A percentile compares a stretch with the other conserved stretches of the same genome.
Evolutionary conservation across 2,888 invertebrate genomes (phyloP).

Genomic region (Caenorhabditis uteleia): DNA sequence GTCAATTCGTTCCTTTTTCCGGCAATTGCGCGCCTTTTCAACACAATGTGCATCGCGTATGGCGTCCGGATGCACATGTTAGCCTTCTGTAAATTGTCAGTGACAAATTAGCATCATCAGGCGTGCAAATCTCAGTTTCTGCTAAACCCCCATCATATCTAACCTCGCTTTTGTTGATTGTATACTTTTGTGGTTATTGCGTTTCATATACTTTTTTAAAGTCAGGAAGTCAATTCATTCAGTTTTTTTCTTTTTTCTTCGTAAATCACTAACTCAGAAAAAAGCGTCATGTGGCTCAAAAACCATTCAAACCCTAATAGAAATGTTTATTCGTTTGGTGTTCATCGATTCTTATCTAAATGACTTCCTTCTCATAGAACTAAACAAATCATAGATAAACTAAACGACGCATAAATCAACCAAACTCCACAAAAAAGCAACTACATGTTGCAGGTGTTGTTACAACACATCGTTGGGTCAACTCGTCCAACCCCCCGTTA

Average conservation of each 20-base stretch:
- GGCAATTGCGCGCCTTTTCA: constrained; percentile 7
- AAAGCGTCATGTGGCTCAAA: too few species aligned
- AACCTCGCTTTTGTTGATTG: too few species aligned
- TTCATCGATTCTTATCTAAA: background rate
- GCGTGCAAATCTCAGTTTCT: background rate
- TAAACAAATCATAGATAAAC: too few species aligned
- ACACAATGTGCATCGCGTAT: constrained; percentile 21
- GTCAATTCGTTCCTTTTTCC: constrained; percentile 16
- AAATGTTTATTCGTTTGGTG: background rate
- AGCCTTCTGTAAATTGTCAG: constrained; percentile 5
- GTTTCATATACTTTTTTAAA: too few species aligned
- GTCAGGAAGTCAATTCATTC: background rate
- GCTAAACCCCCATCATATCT: too few species aligned
- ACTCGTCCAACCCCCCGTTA: too few species aligned
- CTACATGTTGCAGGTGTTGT: background rate
- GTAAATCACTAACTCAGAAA: too few species aligned
- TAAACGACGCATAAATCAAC: too few species aligned
- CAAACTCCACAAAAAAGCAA: background rate
- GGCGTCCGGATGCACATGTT: constrained; percentile 18
- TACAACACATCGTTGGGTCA: too few species aligned
- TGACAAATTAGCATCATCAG: constrained; percentile 17
- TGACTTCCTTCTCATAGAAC: too few species aligned
- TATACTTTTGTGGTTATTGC: too few species aligned
- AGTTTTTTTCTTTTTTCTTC: background rate
- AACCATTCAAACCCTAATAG: too few species aligned